A percentile compares a stretch with the other conserved stretches of the same genome.
Evolutionary conservation across 2,888 invertebrate species (phyloP).

Genomic region (Pseudolycoriella hygida): DNA sequence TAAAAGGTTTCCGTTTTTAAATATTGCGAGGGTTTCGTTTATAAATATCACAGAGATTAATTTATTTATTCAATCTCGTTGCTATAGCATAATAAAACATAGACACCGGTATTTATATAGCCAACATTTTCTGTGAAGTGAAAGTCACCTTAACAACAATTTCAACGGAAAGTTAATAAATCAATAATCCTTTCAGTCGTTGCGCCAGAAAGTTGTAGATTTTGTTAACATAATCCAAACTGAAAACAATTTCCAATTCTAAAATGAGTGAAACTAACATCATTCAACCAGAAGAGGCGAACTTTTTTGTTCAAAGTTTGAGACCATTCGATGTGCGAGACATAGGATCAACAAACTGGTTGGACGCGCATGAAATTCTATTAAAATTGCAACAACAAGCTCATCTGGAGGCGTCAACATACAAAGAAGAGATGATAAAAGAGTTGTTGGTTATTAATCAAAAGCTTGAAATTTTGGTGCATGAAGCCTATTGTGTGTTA

Average conservation of each 20-base stretch:
- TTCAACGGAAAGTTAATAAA: too few relatives aligned
- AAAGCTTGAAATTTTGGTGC: slow-evolving; percentile 57
- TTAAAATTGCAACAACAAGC: slow-evolving; percentile 82
- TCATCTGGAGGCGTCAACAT: slow-evolving; percentile 55
- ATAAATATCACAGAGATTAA: too few relatives aligned
- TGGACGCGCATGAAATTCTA: slow-evolving; percentile 63
- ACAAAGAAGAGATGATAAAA: slow-evolving; percentile 71
- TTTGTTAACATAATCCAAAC: not conserved
- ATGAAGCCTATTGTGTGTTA: slow-evolving; percentile 66
- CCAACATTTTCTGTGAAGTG: too few relatives aligned
- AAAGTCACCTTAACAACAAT: too few relatives aligned
- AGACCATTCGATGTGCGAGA: slow-evolving; percentile 43
- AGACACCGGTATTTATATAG: too few relatives aligned
- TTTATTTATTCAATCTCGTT: too few relatives aligned
- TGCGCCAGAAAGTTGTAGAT: too few relatives aligned
- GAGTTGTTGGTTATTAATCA: slow-evolving; percentile 58
- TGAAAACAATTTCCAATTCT: too few relatives aligned
- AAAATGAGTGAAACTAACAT: slow-evolving; percentile 38
- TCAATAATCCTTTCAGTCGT: too few relatives aligned
- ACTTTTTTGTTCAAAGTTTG: slow-evolving; percentile 55
- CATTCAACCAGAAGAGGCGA: slow-evolving; percentile 50
- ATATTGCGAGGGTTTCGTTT: too few relatives aligned
- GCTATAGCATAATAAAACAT: too few relatives aligned
- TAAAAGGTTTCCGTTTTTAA: too few relatives aligned
- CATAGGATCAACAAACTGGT: slow-evolving; percentile 45